phyloP scores from a whole-genome alignment of 2,888 invertebrate species.

The Drosophila picticornis region DNA sequence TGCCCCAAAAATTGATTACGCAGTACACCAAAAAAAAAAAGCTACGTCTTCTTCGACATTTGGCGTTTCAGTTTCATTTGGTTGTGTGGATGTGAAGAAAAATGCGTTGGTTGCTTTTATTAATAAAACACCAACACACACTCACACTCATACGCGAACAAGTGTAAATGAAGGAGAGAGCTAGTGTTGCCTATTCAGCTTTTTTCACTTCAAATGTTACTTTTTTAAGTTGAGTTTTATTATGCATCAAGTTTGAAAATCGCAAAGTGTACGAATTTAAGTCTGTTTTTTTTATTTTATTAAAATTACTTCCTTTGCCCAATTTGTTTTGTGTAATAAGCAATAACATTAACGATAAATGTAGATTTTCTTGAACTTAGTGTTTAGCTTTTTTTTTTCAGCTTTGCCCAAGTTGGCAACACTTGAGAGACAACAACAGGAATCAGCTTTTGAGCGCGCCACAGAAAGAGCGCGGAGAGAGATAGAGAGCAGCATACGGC shows the following conservation, averaged over 20 bases:
- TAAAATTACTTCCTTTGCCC: background rate
- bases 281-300: background rate
- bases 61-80: conserved; percentile 62
- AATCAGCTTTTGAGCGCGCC: conserved; percentile 54
- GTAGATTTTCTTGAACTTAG: background rate
- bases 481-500: conserved; percentile 6
- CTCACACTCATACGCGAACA: conserved; percentile 36
- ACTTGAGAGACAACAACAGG: conserved; percentile 9
- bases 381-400: background rate
- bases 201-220: background rate
- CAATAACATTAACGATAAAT: background rate
- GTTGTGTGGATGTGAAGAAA: conserved; percentile 51
- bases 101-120: conserved; percentile 78
- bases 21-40: conserved; percentile 58
- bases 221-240: background rate
- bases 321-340: background rate
- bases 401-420: background rate
- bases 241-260: background rate
- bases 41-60: conserved; percentile 44
- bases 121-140: conserved; percentile 66
- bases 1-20: conserved; percentile 71
- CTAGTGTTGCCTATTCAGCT: conserved; percentile 14
- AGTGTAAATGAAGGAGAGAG: conserved; percentile 57
- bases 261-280: too few species aligned
- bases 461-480: background rate